Conservation (phyloP, 2,888 invertebrate species). For the Galerucella nymphaeae region DNA sequence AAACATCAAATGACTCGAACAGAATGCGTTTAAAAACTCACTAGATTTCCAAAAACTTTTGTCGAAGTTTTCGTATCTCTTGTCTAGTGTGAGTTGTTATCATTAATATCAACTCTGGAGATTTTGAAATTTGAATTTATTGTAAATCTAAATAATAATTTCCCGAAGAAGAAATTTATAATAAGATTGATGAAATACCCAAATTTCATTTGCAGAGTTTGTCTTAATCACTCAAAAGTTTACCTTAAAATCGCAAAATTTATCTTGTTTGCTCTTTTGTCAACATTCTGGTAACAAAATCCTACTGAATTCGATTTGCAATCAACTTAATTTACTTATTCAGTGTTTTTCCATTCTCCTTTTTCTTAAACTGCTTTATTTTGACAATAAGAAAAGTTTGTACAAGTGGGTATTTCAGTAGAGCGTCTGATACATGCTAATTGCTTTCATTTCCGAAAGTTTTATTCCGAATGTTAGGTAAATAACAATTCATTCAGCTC, state of each 20-base stretch:
- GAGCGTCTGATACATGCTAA: constrained; percentile 34
- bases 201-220: no score
- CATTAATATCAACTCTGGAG: constrained; percentile 78
- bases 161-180: no score
- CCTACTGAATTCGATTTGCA: constrained; percentile 17
- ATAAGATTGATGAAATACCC: no score
- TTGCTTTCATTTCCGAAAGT: constrained; percentile 35
- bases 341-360: constrained; percentile 15
- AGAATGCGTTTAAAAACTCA: constrained; percentile 79
- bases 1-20: constrained; percentile 76
- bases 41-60: constrained; percentile 83
- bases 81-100: constrained; percentile 81
- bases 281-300: background rate
- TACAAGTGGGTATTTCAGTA: constrained; percentile 24
- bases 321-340: constrained; percentile 32
- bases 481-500: constrained; percentile 30
- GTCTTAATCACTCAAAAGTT: background rate
- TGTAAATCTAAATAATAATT: no score
- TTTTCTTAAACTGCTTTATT: constrained; percentile 34
- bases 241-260: background rate
- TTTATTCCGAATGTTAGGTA: constrained; percentile 25
- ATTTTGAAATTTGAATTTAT: constrained; percentile 76
- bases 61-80: constrained; percentile 79
- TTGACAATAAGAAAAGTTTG: constrained; percentile 27
- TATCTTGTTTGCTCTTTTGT: constrained; percentile 1